These are phyloP conservation scores for Ailurus styani DNA, from an alignment of 2,113 vertebrate genomes.

Conservation along the genomic window DNA sequence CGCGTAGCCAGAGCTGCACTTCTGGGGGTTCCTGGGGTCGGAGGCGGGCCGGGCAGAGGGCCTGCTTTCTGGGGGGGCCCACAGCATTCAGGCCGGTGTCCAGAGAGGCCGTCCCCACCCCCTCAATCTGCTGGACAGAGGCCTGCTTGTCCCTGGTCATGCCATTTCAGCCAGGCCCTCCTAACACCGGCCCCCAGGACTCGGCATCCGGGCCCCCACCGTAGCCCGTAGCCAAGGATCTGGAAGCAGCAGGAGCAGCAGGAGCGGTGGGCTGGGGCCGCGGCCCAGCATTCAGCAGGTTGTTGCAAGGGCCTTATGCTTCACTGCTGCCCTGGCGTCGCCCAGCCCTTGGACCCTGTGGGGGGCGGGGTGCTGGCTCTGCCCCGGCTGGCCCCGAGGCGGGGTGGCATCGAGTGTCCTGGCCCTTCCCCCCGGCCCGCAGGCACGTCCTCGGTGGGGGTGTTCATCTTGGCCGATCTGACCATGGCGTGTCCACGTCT, in stretches of 20 bases:
- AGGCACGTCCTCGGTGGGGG: neutral
- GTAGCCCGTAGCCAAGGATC: neutral
- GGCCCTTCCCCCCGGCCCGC: fast-evolving
- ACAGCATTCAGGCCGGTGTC: neutral
- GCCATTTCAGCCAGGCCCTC: neutral
- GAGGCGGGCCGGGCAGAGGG: neutral
- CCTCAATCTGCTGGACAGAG: neutral
- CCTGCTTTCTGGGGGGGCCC: neutral
- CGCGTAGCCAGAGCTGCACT: neutral
- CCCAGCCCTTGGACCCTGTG: neutral
- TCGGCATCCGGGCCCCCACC: neutral
- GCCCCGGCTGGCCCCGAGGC: neutral
- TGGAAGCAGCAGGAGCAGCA: neutral
- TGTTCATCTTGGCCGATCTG: neutral
- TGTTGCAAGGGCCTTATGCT: neutral
- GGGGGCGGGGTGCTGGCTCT: neutral
- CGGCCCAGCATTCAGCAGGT: neutral
- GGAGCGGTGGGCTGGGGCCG: neutral
- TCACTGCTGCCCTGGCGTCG: neutral
- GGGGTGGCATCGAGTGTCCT: neutral
- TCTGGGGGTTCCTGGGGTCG: neutral
- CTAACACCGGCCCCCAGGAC: neutral
- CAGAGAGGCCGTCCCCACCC: neutral
- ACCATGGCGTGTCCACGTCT: neutral
- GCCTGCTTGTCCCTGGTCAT: neutral